Evolutionary conservation across 1,140 invertebrate genomes (phyloP).

Genomic region (Drosophila leontia): DNA sequence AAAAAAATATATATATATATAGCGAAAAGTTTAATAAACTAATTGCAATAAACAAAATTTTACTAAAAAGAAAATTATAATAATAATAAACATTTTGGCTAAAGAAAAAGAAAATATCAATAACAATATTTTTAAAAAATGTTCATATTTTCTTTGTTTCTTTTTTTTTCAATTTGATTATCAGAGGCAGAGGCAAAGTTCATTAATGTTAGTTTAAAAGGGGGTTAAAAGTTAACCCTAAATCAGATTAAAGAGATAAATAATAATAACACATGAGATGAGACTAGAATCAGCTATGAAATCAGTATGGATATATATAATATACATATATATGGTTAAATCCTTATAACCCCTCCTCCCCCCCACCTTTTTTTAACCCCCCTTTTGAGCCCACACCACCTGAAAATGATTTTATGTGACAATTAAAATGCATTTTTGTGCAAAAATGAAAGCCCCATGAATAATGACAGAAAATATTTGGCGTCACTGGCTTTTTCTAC

Average conservation of each 20-base stretch:
- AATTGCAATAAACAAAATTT: too few species aligned
- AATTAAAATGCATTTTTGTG: constrained; percentile 68
- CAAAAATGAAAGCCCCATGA: constrained; percentile 73
- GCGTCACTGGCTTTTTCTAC: constrained; percentile 74
- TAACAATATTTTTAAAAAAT: background rate
- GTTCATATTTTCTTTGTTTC: background rate
- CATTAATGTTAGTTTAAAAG: background rate
- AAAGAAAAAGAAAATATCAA: too few species aligned
- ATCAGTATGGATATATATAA: background rate
- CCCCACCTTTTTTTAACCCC: too few species aligned
- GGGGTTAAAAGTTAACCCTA: constrained; percentile 26
- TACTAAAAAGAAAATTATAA: too few species aligned
- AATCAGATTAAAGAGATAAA: constrained; percentile 30
- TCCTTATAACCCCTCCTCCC: too few species aligned
- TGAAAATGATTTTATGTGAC: constrained; percentile 65
- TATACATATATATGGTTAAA: background rate
- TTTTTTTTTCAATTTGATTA: background rate
- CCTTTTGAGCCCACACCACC: background rate
- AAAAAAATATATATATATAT: too few species aligned
- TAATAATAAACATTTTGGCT: too few species aligned
- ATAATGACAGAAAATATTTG: constrained; percentile 79
- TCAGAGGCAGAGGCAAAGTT: background rate
- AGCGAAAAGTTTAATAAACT: too few species aligned
- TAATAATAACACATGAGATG: constrained; percentile 7
- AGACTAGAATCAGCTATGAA: background rate